Conservation (phyloP, 2,113 vertebrate genomes). For the Paramormyrops kingsleyae region DNA sequence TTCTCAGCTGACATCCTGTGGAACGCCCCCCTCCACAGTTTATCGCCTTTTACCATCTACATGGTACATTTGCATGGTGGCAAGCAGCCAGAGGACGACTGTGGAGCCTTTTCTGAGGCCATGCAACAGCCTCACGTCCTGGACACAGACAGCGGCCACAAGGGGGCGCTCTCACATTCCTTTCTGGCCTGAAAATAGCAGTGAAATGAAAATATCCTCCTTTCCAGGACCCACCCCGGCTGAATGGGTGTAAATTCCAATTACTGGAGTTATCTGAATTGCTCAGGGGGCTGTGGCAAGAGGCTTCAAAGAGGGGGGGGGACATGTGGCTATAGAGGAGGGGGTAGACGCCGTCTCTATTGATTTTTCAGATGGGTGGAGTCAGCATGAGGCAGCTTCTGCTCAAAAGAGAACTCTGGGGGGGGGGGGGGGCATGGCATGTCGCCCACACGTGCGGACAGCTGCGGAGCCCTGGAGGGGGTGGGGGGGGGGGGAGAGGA, state of each 20-base stretch:
- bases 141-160: not conserved
- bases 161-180: not conserved
- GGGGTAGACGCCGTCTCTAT: not conserved
- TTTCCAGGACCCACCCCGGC: not conserved
- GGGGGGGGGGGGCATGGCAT: not conserved
- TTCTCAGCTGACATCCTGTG: not conserved
- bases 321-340: not conserved
- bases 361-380: not conserved
- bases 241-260: not conserved
- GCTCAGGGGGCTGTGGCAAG: not conserved
- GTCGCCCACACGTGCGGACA: not conserved
- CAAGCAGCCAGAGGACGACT: not conserved
- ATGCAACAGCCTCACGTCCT: not conserved
- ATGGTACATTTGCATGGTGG: not conserved
- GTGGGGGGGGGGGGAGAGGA: not conserved
- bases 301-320: not conserved
- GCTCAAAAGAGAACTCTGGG: not conserved
- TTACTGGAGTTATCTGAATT: not conserved
- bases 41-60: not conserved
- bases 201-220: not conserved
- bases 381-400: not conserved
- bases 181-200: not conserved
- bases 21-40: not conserved
- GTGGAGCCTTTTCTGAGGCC: not conserved
- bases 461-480: not conserved